Evolutionary conservation across 1,140 invertebrate genomes (phyloP).

Genomic region (Zaprionus ghesquierei): DNA sequence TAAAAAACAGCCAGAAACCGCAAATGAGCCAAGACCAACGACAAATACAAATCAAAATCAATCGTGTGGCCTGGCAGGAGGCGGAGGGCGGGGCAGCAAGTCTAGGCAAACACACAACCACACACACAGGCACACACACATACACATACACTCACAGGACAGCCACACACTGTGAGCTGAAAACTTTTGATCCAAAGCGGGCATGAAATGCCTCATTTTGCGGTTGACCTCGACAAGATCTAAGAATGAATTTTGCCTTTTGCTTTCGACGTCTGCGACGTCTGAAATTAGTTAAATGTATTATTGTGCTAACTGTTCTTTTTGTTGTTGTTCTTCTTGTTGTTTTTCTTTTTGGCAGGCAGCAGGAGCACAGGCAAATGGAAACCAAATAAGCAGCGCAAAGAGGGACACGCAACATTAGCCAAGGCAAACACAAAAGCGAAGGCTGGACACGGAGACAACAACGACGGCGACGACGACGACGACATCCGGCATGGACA

Average conservation of each 20-base stretch:
- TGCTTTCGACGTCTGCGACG: conserved; percentile 4
- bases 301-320: conserved; percentile 16
- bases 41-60: conserved; percentile 52
- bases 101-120: conserved; percentile 28
- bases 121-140: not conserved
- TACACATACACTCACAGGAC: conserved; percentile 9
- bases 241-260: conserved; percentile 13
- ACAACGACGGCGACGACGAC: too few species aligned
- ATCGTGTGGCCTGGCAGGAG: not conserved
- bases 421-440: conserved; percentile 41
- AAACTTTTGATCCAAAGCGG: conserved; percentile 48
- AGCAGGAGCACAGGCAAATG: conserved; percentile 55
- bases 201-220: conserved; percentile 46
- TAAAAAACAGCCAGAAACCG: conserved; percentile 18
- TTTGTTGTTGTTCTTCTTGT: conserved; percentile 4
- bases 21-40: conserved; percentile 38
- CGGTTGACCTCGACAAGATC: conserved; percentile 16
- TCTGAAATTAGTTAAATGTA: conserved; percentile 55
- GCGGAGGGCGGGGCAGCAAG: too few species aligned
- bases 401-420: conserved; percentile 64
- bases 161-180: conserved; percentile 4
- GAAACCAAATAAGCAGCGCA: conserved; percentile 57
- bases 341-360: conserved; percentile 45
- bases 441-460: conserved; percentile 17
- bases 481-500: conserved; percentile 34